Evolutionary conservation across 2,797 vertebrate species (phyloP).

Genomic region (Hippopotamyrus pictus): DNA sequence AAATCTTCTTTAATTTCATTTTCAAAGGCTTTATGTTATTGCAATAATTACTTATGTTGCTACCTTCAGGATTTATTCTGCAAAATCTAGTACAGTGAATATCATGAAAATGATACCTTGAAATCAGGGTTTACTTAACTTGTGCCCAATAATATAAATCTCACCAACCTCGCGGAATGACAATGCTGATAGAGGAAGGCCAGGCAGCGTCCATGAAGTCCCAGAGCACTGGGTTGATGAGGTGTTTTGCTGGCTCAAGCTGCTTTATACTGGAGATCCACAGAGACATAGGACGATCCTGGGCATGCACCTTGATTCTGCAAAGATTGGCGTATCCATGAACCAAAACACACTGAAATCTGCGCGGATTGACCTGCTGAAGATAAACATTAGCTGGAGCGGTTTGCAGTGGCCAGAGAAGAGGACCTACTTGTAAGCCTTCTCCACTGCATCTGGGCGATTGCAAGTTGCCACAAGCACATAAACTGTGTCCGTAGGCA

Average conservation of each 20-base stretch:
- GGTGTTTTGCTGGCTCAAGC: constrained; percentile 71
- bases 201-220: constrained; percentile 84
- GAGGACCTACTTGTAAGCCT: constrained; percentile 68
- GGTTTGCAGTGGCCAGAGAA: background rate
- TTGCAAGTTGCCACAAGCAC: constrained; percentile 82
- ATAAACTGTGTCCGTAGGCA: constrained; percentile 85
- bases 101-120: background rate
- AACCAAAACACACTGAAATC: background rate
- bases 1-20: background rate
- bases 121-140: background rate
- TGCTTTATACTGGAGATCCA: constrained; percentile 82
- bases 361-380: background rate
- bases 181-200: constrained; percentile 85
- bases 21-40: background rate
- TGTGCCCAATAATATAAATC: background rate
- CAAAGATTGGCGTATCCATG: background rate
- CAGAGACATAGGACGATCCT: constrained; percentile 82
- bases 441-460: constrained; percentile 77
- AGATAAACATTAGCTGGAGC: background rate
- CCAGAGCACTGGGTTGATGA: constrained; percentile 75
- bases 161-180: constrained; percentile 73
- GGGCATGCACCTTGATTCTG: constrained; percentile 78
- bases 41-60: background rate
- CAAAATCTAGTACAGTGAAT: background rate
- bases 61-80: background rate